phyloP scores from a whole-genome alignment of 2,113 vertebrate genomes.

The Arothron firmamentum region DNA sequence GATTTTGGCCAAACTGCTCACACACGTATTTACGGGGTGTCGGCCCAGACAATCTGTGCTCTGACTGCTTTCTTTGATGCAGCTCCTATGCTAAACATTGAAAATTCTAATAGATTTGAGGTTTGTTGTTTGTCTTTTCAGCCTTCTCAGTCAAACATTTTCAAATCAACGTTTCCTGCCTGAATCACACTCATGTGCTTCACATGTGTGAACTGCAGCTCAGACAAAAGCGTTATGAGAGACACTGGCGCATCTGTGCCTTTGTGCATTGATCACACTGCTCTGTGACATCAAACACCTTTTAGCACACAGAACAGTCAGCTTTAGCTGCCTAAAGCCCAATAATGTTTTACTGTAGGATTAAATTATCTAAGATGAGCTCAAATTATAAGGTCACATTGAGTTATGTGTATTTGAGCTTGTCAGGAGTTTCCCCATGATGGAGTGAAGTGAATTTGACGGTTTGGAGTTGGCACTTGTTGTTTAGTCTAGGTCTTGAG shows the following conservation, averaged over 20 bases:
- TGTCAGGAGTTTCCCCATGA: conserved; percentile 15
- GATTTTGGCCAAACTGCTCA: conserved; percentile 6
- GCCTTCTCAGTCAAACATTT: conserved; percentile 43
- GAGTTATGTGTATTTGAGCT: conserved; percentile 9
- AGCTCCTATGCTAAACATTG: conserved; percentile 18
- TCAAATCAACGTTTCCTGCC: conserved; percentile 34
- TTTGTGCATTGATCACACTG: not conserved
- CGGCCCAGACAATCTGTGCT: not conserved
- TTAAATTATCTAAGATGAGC: too few relatives aligned
- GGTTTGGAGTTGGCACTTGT: conserved; percentile 28
- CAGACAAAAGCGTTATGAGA: conserved; percentile 15
- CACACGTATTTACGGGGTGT: not conserved
- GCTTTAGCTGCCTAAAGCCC: too few relatives aligned
- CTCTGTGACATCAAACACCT: too few relatives aligned
- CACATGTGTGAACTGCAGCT: conserved; percentile 43
- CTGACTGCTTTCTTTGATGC: conserved; percentile 8
- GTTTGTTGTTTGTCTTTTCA: conserved; percentile 42
- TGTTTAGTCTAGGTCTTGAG: conserved; percentile 45
- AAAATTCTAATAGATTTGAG: conserved; percentile 22
- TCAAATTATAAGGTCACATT: too few relatives aligned
- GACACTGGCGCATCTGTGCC: not conserved
- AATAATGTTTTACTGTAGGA: too few relatives aligned
- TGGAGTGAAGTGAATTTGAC: conserved; percentile 27
- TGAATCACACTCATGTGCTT: conserved; percentile 43
- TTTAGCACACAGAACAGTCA: too few relatives aligned